These are phyloP conservation scores for Pollenia labialis DNA, from an alignment of 2,888 invertebrate species.

Conservation along the genomic window DNA sequence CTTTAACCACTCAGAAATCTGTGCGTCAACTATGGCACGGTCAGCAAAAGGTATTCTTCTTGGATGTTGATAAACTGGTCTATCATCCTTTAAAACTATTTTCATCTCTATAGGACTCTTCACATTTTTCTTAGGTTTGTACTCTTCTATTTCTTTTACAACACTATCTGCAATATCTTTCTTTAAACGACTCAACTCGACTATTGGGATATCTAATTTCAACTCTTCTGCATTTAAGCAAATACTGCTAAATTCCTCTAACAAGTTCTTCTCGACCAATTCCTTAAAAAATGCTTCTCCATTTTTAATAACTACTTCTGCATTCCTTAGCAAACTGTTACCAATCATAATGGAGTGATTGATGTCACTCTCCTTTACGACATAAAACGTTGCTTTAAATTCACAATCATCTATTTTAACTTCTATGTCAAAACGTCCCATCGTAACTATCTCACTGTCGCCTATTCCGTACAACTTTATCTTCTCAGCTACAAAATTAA, in stretches of 20 bases:
- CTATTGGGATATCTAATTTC: neutral
- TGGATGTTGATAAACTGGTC: no score
- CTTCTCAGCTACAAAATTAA: neutral
- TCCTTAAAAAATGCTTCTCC: slow-evolving; percentile 4
- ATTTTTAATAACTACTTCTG: neutral
- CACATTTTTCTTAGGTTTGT: no score
- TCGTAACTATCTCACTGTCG: neutral
- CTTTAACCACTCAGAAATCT: no score
- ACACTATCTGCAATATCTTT: no score
- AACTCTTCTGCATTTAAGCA: neutral
- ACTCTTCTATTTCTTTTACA: no score
- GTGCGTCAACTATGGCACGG: no score
- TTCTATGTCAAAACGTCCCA: neutral
- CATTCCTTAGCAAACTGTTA: neutral
- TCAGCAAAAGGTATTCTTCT: no score
- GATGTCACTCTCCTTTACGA: slow-evolving; percentile 9
- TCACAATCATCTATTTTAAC: neutral
- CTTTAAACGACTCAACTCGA: no score
- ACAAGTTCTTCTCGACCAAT: neutral
- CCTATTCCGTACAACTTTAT: slow-evolving; percentile 8
- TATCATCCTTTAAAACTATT: no score
- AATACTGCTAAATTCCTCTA: slow-evolving; percentile 12
- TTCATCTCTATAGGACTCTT: no score
- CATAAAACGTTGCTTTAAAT: neutral
- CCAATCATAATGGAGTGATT: slow-evolving; percentile 13